Conservation (phyloP, 2,797 vertebrate genomes). For the Acrossocheilus fasciatus region DNA sequence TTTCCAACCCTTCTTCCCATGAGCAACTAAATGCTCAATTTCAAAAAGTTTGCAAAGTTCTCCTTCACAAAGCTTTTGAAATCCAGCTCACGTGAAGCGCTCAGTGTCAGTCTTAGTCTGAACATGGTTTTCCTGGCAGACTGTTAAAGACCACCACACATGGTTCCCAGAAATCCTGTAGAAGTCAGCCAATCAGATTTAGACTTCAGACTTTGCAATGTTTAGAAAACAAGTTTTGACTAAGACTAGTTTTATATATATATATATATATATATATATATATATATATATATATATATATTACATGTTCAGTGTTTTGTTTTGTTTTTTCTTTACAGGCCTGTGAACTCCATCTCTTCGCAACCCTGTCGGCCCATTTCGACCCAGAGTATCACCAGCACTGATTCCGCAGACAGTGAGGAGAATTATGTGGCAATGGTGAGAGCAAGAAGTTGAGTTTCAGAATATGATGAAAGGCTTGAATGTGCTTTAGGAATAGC, state of each 20-base stretch:
- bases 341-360: conserved; percentile 88
- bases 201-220: not conserved
- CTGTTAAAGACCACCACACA: not conserved
- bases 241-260: not conserved
- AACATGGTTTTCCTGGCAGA: not conserved
- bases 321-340: conserved; percentile 72
- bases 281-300: not conserved
- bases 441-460: conserved; percentile 62
- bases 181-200: not conserved
- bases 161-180: not conserved
- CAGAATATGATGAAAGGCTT: not conserved
- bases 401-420: conserved; percentile 97
- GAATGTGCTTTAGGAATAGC: not conserved
- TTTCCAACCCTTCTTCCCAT: not conserved
- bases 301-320: not conserved
- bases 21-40: not conserved
- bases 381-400: conserved; percentile 99
- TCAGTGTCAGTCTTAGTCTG: not conserved
- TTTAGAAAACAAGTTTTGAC: not conserved
- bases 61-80: not conserved
- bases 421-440: conserved; percentile 99
- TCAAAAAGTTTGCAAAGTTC: not conserved
- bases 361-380: conserved; percentile 96
- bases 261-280: too few relatives aligned
- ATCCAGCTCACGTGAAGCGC: not conserved